Conservation (phyloP, 2,113 vertebrate genomes). For the Channa argus region DNA sequence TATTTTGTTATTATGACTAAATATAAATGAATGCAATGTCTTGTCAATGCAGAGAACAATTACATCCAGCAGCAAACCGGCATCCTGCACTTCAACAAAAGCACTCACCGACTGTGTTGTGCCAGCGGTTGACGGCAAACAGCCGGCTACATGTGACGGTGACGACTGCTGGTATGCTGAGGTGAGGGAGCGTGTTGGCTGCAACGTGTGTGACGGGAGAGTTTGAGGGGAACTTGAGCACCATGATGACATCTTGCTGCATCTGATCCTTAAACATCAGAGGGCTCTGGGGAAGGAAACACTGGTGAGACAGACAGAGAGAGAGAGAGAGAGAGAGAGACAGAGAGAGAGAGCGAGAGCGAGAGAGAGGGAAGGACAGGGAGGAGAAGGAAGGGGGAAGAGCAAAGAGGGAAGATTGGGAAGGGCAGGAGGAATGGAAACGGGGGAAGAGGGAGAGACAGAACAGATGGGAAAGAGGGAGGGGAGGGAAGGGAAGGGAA, state of each 20-base stretch:
- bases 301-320: slow-evolving; percentile 93
- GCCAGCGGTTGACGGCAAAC: slow-evolving; percentile 99
- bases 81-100: not conserved
- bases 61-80: not conserved
- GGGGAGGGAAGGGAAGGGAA: slow-evolving; percentile 74
- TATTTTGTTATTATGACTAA: not conserved
- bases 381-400: slow-evolving; percentile 25
- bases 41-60: not conserved
- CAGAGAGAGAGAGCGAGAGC: slow-evolving; percentile 68
- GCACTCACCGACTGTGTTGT: slow-evolving; percentile 97
- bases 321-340: slow-evolving; percentile 43
- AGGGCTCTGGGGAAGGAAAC: slow-evolving; percentile 99
- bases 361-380: slow-evolving; percentile 76
- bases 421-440: slow-evolving; percentile 45
- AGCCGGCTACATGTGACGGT: slow-evolving; percentile 98
- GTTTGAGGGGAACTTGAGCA: slow-evolving; percentile 99
- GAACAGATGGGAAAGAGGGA: slow-evolving; percentile 76
- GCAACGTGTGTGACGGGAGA: slow-evolving; percentile 98
- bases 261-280: slow-evolving; percentile 99
- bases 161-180: slow-evolving; percentile 96
- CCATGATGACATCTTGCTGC: slow-evolving; percentile 99
- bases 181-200: slow-evolving; percentile 97
- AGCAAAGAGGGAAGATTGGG: slow-evolving; percentile 36
- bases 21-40: not conserved
- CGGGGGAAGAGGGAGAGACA: slow-evolving; percentile 77